Evolutionary conservation across 2,797 vertebrate species (phyloP), one percentile per base, ranked within the genome.

Genomic region (Uromys caudimaculatus): DNA sequence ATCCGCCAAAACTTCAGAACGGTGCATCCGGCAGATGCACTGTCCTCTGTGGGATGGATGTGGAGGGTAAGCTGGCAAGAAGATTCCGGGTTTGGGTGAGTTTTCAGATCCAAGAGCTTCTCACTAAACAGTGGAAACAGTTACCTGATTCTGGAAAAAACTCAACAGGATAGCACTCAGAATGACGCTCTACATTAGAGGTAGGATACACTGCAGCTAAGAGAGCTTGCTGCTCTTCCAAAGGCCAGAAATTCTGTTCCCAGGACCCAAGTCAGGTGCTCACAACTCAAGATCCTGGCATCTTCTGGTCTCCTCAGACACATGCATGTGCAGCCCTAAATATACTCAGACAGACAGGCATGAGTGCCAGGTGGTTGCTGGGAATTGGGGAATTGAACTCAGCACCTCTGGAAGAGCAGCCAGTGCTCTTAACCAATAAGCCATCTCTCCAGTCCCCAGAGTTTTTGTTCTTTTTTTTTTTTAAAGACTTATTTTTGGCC

Each of bases 31-130:
- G 16, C 23, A 76, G 50, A 81, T 1, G 64, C 0, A 60, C 56
- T 83, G 56, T 76, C 35, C 76, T 10, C 64, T 27, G 35, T 12
- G 17, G 50, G 58, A 8, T 23, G 35, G 54, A 1, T 62, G 50
- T 69, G 50, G 17, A 86, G 47, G 5, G 6, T 12, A 27, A 14
- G 7, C 32, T 38, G 6, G 4, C 50, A 23, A 24, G 58, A 0
- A 23, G 82, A 47, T 47, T 4, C 14, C 1, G 44, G 56, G 38
- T 84, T 84, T 3, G 41, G 41, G 73, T 86, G 67, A 93, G 32
- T 44, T 75, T 88, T 95, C 47, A 60, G 67, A 44, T 69, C 47
- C 75, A 60, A 92, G 29, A 24, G 35, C 32, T 89, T 81, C 93
- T 81, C 67, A 88, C 29, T 64, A 87, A 84, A 73, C 13, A 50